Percentiles rank a stretch among this genome's conserved stretches.
Conservation (phyloP, 2,797 vertebrate genomes). For the Phoeniculus purpureus region DNA sequence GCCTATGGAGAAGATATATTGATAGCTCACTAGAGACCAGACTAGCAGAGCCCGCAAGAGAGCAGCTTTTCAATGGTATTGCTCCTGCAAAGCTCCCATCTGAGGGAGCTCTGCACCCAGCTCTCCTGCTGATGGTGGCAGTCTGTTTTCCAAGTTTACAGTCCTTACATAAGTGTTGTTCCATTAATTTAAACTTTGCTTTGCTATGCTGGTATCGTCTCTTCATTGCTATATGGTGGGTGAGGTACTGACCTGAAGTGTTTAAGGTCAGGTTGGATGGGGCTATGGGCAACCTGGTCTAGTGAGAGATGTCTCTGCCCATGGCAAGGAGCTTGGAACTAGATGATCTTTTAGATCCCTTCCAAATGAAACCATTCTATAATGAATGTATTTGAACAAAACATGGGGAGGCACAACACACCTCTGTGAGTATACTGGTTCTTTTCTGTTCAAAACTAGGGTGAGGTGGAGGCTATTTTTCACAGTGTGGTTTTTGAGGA, state of each 20-base stretch:
- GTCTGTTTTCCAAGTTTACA: neutral
- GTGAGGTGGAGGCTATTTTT: neutral
- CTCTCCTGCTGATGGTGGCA: neutral
- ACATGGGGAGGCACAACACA: neutral
- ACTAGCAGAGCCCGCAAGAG: neutral
- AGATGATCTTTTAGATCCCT: neutral
- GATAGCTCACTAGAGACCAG: neutral
- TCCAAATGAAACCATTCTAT: neutral
- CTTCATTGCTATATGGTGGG: neutral
- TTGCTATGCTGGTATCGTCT: neutral
- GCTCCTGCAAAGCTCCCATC: neutral
- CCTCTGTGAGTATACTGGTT: neutral
- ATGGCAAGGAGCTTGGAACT: neutral
- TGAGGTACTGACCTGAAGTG: neutral
- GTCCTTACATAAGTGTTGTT: neutral
- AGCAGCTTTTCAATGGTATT: neutral
- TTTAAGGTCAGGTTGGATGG: neutral
- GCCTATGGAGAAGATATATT: neutral
- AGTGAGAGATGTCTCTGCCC: neutral
- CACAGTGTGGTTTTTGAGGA: neutral
- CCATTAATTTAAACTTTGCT: neutral
- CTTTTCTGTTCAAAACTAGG: neutral
- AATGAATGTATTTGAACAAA: neutral
- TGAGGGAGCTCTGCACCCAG: neutral
- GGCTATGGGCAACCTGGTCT: neutral